Percentiles rank a stretch among this genome's conserved stretches.
phyloP scores from a whole-genome alignment of 2,113 vertebrate genomes.

The Odobenus rosmarus region DNA sequence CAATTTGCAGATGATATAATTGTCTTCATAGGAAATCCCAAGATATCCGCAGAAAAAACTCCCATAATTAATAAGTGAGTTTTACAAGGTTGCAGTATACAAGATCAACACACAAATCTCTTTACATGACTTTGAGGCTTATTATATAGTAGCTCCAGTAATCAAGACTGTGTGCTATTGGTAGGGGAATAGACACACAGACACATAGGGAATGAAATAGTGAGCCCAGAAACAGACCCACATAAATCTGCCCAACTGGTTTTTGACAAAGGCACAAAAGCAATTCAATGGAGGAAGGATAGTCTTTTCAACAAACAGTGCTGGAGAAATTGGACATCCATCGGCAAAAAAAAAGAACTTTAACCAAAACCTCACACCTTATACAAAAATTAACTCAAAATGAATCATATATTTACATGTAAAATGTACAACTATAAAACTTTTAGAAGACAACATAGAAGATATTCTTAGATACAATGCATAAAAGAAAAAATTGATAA shows the following conservation, averaged over 20 bases:
- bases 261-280: background rate
- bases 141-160: background rate
- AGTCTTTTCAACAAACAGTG: background rate
- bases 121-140: background rate
- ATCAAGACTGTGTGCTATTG: background rate
- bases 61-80: background rate
- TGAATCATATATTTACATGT: background rate
- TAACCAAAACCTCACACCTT: background rate
- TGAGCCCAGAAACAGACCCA: background rate
- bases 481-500: conserved; percentile 20
- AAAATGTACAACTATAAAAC: background rate
- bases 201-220: background rate
- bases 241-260: background rate
- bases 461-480: background rate
- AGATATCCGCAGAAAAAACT: background rate
- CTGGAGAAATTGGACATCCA: background rate
- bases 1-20: background rate
- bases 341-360: background rate
- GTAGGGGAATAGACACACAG: background rate
- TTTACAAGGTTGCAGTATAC: background rate
- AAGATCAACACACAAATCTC: background rate
- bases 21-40: background rate
- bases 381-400: background rate
- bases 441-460: background rate
- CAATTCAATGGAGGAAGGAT: background rate